A percentile compares a stretch with the other conserved stretches of the same genome.
Evolutionary conservation across 2,113 vertebrate species (phyloP).

Genomic region (Etheostoma spectabile): DNA sequence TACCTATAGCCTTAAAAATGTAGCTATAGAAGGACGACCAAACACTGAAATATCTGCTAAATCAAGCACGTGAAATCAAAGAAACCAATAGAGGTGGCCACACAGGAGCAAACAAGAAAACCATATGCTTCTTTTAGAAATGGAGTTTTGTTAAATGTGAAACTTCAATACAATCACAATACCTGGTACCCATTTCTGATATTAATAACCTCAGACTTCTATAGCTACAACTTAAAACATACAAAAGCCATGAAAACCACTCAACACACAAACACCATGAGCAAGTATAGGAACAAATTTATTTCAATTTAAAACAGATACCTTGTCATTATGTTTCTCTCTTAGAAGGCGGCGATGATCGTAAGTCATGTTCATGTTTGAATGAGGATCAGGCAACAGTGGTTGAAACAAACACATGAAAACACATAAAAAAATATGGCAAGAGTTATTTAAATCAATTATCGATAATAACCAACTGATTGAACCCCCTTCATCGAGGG

Average conservation of each 20-base stretch:
- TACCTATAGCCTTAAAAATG: not conserved
- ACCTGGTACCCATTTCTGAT: not conserved
- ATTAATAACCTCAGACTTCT: not conserved
- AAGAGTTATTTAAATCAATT: conserved; percentile 86
- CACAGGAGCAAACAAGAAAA: no score
- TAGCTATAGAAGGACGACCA: not conserved
- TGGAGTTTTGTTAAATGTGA: not conserved
- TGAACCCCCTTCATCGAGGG: conserved; percentile 72
- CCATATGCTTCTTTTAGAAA: not conserved
- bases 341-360: conserved; percentile 89
- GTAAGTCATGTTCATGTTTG: conserved; percentile 87
- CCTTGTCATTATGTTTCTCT: conserved; percentile 86
- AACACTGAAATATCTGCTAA: no score
- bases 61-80: no score
- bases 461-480: conserved; percentile 79
- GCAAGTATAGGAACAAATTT: conserved; percentile 90
- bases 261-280: conserved; percentile 69
- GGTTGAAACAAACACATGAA: conserved; percentile 87
- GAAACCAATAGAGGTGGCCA: no score
- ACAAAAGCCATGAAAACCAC: conserved; percentile 53
- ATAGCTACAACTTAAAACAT: not conserved
- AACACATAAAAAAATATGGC: conserved; percentile 84
- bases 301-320: conserved; percentile 91
- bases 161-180: not conserved
- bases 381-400: conserved; percentile 91